Evolutionary conservation across 2,797 vertebrate genomes (phyloP), one percentile per base, ranked within the genome.

Genomic region (Phataginus tricuspis): DNA sequence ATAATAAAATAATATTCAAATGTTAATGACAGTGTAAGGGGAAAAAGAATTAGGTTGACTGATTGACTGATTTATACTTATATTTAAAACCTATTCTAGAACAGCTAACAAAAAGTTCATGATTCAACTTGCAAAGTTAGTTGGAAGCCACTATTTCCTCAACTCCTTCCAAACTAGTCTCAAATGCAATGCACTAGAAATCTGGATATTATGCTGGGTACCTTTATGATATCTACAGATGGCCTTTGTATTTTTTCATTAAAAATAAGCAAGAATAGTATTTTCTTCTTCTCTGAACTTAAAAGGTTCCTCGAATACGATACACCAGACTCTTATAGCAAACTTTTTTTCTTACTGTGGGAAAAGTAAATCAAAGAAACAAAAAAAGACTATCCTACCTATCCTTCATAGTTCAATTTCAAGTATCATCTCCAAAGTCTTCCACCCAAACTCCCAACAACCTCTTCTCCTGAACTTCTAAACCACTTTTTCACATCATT

Each of bases 31-130:
- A 66, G 5, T 94, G 55, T 78, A 59, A 79, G 51, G 13, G 15
- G n/a, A 53, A 55, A 89, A 93, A 79, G 37, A 77, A 53, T 18
- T n/a, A 78, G 49, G 74, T 15, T 63, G 29, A 63, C 12, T 51
- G 19, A 69, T 83, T 86, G 29, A 63, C 12, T 51, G 19, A 69
- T 83, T 86, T 78, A 71, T 53, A 83, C 18, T 87, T 92, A 59
- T 18, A 91, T 69, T 10, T 94, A 42, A 85, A 95, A 91, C 19
- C 51, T 66, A 90, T 66, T 89, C 39, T 86, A 93, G 57, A 90
- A 93, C 10, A 9, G 45, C 72, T 75, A 86, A 34, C 31, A 80
- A 93, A n/a, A 23, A 84, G 45, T 89, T 84, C 61, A 63, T 63
- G 42, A 92, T n/a, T 84, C 42, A 84, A 92, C 21, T 34, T 89